These are phyloP conservation scores for Butastur rufipennis DNA, from an alignment of 2,113 vertebrate species.

Conservation along the genomic window DNA sequence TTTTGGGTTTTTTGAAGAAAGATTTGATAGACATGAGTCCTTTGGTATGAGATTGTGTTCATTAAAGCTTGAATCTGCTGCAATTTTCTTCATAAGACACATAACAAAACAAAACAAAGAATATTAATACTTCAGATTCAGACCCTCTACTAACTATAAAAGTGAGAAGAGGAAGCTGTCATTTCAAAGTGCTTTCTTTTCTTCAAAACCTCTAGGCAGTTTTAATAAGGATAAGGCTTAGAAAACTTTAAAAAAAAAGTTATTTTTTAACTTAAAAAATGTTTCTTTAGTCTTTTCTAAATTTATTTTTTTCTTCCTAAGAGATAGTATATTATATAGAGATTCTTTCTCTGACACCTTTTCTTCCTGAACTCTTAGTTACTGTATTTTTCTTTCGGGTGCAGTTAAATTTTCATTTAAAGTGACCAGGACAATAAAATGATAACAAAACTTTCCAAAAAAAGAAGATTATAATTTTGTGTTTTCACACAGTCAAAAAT, in stretches of 20 bases:
- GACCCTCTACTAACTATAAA: neutral
- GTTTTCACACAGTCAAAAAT: neutral
- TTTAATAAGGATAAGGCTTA: neutral
- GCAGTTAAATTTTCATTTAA: neutral
- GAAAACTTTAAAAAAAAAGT: neutral
- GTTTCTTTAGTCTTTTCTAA: neutral
- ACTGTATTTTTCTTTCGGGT: neutral
- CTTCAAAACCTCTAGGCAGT: neutral
- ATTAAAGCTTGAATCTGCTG: neutral
- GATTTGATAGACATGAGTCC: neutral
- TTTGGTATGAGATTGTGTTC: neutral
- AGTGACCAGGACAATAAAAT: neutral
- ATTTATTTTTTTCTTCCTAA: neutral
- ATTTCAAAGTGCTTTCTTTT: slow-evolving; percentile 3
- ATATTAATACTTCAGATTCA: neutral
- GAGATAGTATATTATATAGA: neutral
- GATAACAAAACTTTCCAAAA: neutral
- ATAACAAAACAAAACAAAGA: neutral
- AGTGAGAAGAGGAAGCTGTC: neutral
- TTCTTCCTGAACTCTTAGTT: neutral
- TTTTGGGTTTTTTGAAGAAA: neutral
- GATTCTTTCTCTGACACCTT: neutral
- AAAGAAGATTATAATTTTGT: neutral
- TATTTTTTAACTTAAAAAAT: neutral
- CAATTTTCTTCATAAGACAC: neutral